Base-by-base conservation (phyloP, 1,140 invertebrate genomes). In the Ostrea edulis region DNA sequence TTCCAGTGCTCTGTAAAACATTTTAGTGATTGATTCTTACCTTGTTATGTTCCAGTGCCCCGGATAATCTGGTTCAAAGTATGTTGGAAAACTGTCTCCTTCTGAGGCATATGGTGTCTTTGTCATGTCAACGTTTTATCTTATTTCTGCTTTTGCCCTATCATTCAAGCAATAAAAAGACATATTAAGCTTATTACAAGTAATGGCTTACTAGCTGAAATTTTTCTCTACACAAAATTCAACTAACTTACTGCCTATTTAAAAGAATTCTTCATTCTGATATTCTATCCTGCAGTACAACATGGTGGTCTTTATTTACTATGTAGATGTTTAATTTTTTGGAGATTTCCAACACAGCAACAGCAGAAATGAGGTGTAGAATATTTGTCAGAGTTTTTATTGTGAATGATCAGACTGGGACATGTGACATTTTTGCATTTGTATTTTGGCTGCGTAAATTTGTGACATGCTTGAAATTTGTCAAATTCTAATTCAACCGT, bases 31-130 rank as follows among this genome's bases (percentile, higher is more conserved):
- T 62, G 12, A 62, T n/a, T n/a, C 20, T 14, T 62, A 17, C 20
- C n/a, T 62, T 44, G 35, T 44, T 62, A 53, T 88, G 89, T 92
- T 92, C 71, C 91, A 93, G 92, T 93, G 83, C 89, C 91, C 20
- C 85, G 91, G 91, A 93, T 93, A 83, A 91, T 92, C 55, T 93
- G 92, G 92, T 93, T 93, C 84, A 92, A 90, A 91, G 92, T 92
- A 92, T 87, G 90, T 88, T 62, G 82, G 44, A 55, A 65, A 89
- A 71, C 62, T 22, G 52, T 9, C 68, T 5, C n/a, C n/a, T 17
- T 62, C 14, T 77, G 12, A 11, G 68, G 29, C 68, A 77, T 5
- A 77, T 35, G 29, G 68, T 25, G 11, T 29, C 25, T 14, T 9
- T 77, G 68, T 77, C 68, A 29, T 77, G 68, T 77, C 2, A 14